These are phyloP conservation scores for Axea sp. DNA, from an alignment of 2,888 invertebrate species.

Conservation along the genomic window DNA sequence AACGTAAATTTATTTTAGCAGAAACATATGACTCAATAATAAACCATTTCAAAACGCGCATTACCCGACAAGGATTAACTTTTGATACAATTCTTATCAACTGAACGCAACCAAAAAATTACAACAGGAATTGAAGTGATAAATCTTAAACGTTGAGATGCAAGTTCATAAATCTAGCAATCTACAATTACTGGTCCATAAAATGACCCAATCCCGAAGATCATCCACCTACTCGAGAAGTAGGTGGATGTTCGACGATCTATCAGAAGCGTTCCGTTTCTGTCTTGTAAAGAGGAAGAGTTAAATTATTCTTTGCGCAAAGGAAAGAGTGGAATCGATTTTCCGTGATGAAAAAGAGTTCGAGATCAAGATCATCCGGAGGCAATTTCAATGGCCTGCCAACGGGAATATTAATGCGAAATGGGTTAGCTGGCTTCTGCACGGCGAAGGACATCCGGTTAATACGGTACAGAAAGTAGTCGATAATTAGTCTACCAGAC, in stretches of 20 bases:
- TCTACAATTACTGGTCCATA: too few species aligned
- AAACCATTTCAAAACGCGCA: too few species aligned
- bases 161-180: too few species aligned
- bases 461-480: conserved; percentile 51
- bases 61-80: too few species aligned
- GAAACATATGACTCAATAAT: too few species aligned
- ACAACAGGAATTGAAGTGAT: too few species aligned
- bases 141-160: too few species aligned
- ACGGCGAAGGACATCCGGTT: conserved; percentile 71
- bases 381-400: conserved; percentile 70
- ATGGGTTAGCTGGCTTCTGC: conserved; percentile 67
- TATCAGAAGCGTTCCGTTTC: conserved; percentile 46
- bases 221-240: conserved; percentile 19
- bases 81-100: too few species aligned
- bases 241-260: conserved; percentile 15
- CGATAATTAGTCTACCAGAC: conserved; percentile 46
- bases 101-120: too few species aligned
- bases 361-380: conserved; percentile 57
- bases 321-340: conserved; percentile 20
- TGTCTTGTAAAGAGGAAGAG: conserved; percentile 46
- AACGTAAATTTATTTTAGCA: too few species aligned
- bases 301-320: conserved; percentile 44
- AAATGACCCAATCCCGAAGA: conserved; percentile 28
- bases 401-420: conserved; percentile 74
- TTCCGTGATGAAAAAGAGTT: conserved; percentile 33